Base-by-base conservation (phyloP, 2,113 vertebrate genomes). In the Chloroceryle aenea region DNA sequence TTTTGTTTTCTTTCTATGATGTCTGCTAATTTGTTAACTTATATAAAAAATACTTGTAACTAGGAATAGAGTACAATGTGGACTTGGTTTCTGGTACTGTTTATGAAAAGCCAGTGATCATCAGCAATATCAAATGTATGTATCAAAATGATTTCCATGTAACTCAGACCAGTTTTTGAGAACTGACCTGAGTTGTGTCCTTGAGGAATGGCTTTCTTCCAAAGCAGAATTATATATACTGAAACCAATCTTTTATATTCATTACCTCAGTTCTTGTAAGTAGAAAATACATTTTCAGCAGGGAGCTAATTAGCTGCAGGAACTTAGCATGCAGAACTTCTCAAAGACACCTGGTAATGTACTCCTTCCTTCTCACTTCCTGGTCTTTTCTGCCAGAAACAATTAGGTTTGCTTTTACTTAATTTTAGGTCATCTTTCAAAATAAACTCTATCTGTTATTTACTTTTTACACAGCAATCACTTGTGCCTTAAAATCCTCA, bases 61-160 rank as follows among this genome's bases (percentile, higher is more conserved):
- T 48, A 38, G n/a, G 26, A 77, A 59, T 18, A 43, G 8, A 10
- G 22, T 30, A 32, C 19, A 62, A 30, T 26, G 20, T 12, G 74
- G 27, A 32, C 20, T 34, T 61, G 20, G 29, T 66, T 71, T 34
- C 77, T 80, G 62, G 9, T 26, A 22, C 27, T 55, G 9, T 72
- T 84, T 72, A n/a, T 20, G 23, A 36, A 75, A 66, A 71, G 13
- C 4, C 36, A 67, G 19, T 1, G 1, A 76, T 38, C 29, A 29
- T 11, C 29, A 62, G 9, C 1, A 4, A 22, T 42, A 68, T 17
- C 14, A 56, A 67, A 43, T 7, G 0, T 3, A 30, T 52, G n/a
- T n/a, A n/a, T n/a, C n/a, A n/a, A n/a, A n/a, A n/a, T n/a, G n/a
- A n/a, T 56, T 73, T 85, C 43, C 8, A 8, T 25, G 16, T 43